Evolutionary conservation across 2,888 invertebrate species (phyloP).

Genomic region (Corbicula japonica): DNA sequence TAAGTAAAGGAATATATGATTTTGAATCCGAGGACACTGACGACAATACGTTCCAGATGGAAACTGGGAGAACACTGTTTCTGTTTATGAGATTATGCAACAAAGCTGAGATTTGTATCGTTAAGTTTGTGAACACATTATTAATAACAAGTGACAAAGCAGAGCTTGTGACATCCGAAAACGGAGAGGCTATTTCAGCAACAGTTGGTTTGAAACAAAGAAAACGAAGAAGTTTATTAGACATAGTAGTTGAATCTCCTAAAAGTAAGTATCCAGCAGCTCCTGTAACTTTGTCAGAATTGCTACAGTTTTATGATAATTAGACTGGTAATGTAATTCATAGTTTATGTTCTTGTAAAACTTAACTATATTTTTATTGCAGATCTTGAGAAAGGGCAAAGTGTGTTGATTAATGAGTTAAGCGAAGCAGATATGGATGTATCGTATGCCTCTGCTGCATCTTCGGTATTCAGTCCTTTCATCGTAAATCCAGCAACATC

Average conservation of each 20-base stretch:
- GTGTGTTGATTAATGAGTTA: conserved; percentile 59
- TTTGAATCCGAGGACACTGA: conserved; percentile 9
- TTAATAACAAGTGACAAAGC: conserved; percentile 42
- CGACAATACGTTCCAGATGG: conserved; percentile 59
- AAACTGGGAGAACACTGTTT: conserved; percentile 69
- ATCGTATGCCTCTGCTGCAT: conserved; percentile 71
- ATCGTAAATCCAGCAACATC: conserved; percentile 71
- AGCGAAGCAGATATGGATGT: conserved; percentile 50
- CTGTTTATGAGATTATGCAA: conserved; percentile 65
- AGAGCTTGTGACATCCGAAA: conserved; percentile 42
- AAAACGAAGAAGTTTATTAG: conserved; percentile 40
- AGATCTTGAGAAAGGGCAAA: conserved; percentile 69
- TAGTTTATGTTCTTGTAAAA: not conserved
- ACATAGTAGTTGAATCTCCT: conserved; percentile 32
- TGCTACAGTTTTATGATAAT: not conserved
- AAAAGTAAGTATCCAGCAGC: conserved; percentile 30
- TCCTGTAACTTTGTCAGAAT: not conserved
- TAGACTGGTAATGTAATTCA: not conserved
- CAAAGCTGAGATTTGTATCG: conserved; percentile 62
- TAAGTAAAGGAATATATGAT: conserved; percentile 28
- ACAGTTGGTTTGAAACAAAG: not conserved
- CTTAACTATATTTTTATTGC: not conserved
- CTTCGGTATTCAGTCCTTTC: conserved; percentile 67
- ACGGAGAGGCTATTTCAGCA: conserved; percentile 54
- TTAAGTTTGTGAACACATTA: conserved; percentile 55